These are phyloP conservation scores for Drosophila gaucha DNA, from an alignment of 2,888 invertebrate genomes.

Conservation along the genomic window DNA sequence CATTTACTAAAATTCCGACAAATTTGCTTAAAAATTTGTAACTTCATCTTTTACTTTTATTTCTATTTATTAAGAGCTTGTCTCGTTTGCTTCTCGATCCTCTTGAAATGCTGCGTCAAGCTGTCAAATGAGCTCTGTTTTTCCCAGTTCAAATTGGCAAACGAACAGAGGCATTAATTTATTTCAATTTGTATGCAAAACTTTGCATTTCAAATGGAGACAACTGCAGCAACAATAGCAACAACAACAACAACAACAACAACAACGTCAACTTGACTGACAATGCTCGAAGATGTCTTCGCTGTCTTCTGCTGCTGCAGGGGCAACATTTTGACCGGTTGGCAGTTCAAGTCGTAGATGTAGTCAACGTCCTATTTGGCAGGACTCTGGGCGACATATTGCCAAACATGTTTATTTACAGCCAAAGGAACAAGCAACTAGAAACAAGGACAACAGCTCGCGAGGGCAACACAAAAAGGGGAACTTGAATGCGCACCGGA, in stretches of 20 bases:
- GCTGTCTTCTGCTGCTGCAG: slow-evolving; percentile 35
- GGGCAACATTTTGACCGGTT: slow-evolving; percentile 43
- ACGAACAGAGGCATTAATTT: slow-evolving; percentile 55
- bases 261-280: slow-evolving; percentile 26
- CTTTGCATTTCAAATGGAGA: slow-evolving; percentile 52
- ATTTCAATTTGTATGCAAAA: slow-evolving; percentile 64
- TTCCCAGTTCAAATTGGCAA: slow-evolving; percentile 25
- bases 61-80: not conserved
- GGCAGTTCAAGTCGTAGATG: slow-evolving; percentile 35
- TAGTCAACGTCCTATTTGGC: slow-evolving; percentile 23
- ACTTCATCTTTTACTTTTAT: not conserved
- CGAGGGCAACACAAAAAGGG: slow-evolving; percentile 19
- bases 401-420: slow-evolving; percentile 76
- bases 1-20: not conserved
- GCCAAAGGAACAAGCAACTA: slow-evolving; percentile 60
- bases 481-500: slow-evolving; percentile 34
- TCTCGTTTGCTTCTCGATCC: not conserved
- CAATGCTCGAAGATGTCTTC: slow-evolving; percentile 41
- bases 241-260: slow-evolving; percentile 24
- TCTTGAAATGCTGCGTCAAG: slow-evolving; percentile 29
- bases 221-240: slow-evolving; percentile 40
- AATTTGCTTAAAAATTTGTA: not conserved
- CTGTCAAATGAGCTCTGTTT: slow-evolving; percentile 34
- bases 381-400: slow-evolving; percentile 67
- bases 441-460: slow-evolving; percentile 59